These are phyloP conservation scores for Triplophysa rosa DNA, from an alignment of 2,113 vertebrate species.

Conservation along the genomic window DNA sequence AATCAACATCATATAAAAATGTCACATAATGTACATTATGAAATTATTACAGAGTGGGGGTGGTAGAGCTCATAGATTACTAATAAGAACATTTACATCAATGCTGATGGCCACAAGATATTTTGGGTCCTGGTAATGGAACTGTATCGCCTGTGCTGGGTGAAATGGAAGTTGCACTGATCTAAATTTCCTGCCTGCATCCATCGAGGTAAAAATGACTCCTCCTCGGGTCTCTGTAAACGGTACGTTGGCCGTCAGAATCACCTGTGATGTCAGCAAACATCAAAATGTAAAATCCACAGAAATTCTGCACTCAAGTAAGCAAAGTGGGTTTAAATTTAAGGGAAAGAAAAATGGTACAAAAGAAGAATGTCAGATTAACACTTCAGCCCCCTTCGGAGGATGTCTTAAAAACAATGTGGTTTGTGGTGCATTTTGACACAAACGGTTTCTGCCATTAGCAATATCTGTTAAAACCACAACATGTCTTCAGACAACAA, in stretches of 20 bases:
- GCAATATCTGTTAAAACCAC: background rate
- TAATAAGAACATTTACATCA: slow-evolving; percentile 62
- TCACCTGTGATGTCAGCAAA: slow-evolving; percentile 65
- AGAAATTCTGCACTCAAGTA: too few species aligned
- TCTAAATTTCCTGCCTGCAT: slow-evolving; percentile 73
- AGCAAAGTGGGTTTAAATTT: too few species aligned
- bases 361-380: background rate
- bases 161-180: slow-evolving; percentile 74
- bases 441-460: background rate
- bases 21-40: background rate
- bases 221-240: slow-evolving; percentile 66
- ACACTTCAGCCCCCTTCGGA: background rate
- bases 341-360: background rate
- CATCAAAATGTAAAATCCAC: background rate
- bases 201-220: slow-evolving; percentile 73
- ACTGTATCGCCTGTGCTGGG: slow-evolving; percentile 71
- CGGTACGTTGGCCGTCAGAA: slow-evolving; percentile 70
- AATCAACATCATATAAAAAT: slow-evolving; percentile 43
- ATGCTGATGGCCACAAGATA: slow-evolving; percentile 74
- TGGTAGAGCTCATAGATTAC: too few species aligned
- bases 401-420: background rate
- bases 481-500: background rate
- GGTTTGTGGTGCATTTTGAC: background rate
- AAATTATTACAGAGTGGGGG: too few species aligned
- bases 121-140: slow-evolving; percentile 72